A percentile compares a stretch with the other conserved stretches of the same genome.
Evolutionary conservation across 2,888 invertebrate genomes (phyloP).

Genomic region (Boloria euphrosyne): DNA sequence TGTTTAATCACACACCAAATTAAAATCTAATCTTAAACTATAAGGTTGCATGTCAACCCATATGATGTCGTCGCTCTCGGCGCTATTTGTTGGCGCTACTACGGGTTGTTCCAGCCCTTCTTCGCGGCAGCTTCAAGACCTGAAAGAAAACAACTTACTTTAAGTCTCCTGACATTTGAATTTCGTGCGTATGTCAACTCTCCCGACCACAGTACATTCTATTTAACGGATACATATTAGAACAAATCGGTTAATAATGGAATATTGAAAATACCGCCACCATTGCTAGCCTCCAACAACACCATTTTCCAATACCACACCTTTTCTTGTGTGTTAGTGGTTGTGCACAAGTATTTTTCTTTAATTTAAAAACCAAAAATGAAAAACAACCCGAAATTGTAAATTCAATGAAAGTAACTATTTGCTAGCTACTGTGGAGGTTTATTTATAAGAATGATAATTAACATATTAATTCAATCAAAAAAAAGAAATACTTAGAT

Average conservation of each 20-base stretch:
- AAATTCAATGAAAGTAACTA: not conserved
- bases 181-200: not conserved
- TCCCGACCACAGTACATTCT: not conserved
- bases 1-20: slow-evolving; percentile 78
- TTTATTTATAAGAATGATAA: no score
- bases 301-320: not conserved
- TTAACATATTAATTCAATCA: no score
- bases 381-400: not conserved
- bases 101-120: slow-evolving; percentile 51
- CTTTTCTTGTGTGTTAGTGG: not conserved
- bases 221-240: not conserved
- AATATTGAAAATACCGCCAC: slow-evolving; percentile 8
- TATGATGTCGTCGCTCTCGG: slow-evolving; percentile 60
- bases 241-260: slow-evolving; percentile 1
- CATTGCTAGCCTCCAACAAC: not conserved
- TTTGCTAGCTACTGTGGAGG: no score
- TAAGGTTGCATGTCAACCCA: slow-evolving; percentile 70
- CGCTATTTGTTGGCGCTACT: slow-evolving; percentile 53
- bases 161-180: slow-evolving; percentile 1
- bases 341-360: not conserved
- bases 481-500: no score
- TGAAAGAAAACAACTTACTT: slow-evolving; percentile 54
- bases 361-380: not conserved
- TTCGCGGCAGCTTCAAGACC: slow-evolving; percentile 71
- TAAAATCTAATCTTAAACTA: slow-evolving; percentile 74